Evolutionary conservation across 2,113 vertebrate species (phyloP).

Genomic region (Leuciscus idus): DNA sequence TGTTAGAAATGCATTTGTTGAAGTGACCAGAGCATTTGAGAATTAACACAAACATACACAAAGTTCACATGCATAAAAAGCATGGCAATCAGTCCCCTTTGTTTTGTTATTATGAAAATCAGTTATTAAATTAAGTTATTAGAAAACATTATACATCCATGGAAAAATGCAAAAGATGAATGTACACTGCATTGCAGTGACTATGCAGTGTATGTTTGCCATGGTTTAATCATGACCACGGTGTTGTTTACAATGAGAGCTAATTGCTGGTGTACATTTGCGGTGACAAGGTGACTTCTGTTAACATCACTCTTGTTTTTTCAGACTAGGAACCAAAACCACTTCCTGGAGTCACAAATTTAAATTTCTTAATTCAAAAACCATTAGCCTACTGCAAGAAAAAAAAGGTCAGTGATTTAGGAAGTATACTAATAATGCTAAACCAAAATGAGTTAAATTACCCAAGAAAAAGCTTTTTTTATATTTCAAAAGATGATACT

Average conservation of each 20-base stretch:
- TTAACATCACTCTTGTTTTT: background rate
- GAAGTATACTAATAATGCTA: background rate
- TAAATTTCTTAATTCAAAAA: background rate
- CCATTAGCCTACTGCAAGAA: too few relatives aligned
- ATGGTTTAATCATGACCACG: background rate
- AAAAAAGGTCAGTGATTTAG: too few relatives aligned
- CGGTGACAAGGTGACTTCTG: background rate
- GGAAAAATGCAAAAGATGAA: background rate
- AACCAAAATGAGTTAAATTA: background rate
- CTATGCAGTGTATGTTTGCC: background rate
- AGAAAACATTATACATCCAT: background rate
- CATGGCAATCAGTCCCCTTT: background rate
- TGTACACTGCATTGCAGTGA: background rate
- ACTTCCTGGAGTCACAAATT: conserved; percentile 37
- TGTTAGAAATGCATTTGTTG: background rate
- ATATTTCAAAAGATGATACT: background rate
- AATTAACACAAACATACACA: background rate
- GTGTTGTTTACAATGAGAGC: background rate
- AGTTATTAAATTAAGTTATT: background rate
- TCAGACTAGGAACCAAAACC: conserved; percentile 36
- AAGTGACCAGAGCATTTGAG: background rate
- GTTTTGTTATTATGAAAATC: background rate
- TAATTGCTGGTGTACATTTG: background rate
- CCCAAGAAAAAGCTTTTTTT: background rate
- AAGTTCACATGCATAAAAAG: background rate